Conservation (phyloP, 2,113 vertebrate species). For the Actinemys pallida region DNA sequence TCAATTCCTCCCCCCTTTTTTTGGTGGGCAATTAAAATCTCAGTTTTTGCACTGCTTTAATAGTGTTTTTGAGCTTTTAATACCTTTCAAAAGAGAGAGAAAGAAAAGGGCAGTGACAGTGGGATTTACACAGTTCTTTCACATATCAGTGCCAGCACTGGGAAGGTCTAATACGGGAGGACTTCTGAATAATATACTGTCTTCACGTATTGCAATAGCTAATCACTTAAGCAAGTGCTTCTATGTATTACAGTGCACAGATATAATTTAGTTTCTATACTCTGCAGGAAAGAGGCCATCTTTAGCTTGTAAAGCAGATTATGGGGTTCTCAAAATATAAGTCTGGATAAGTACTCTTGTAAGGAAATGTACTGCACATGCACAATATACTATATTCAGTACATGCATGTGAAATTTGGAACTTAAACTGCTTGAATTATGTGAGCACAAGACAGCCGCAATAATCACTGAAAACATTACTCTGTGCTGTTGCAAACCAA, state of each 20-base stretch:
- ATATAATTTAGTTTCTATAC: background rate
- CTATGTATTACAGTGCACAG: background rate
- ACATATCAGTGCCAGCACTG: background rate
- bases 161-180: background rate
- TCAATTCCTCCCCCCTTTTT: background rate
- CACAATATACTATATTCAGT: background rate
- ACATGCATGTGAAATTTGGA: fast-evolving
- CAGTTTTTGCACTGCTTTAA: background rate
- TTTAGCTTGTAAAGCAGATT: background rate
- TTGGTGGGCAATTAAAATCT: fast-evolving
- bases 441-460: background rate
- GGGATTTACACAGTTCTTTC: background rate
- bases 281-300: background rate
- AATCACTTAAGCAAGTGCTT: background rate
- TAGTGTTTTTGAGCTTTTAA: background rate
- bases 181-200: background rate
- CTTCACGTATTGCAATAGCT: background rate
- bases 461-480: background rate
- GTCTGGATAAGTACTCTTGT: background rate
- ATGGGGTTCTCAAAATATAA: background rate
- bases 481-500: background rate
- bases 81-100: background rate
- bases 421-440: background rate
- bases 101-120: background rate
- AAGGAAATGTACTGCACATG: background rate